Evolutionary conservation across 2,797 vertebrate genomes (phyloP), one percentile per base, ranked within the genome.

Genomic region (Sibirionetta formosa): DNA sequence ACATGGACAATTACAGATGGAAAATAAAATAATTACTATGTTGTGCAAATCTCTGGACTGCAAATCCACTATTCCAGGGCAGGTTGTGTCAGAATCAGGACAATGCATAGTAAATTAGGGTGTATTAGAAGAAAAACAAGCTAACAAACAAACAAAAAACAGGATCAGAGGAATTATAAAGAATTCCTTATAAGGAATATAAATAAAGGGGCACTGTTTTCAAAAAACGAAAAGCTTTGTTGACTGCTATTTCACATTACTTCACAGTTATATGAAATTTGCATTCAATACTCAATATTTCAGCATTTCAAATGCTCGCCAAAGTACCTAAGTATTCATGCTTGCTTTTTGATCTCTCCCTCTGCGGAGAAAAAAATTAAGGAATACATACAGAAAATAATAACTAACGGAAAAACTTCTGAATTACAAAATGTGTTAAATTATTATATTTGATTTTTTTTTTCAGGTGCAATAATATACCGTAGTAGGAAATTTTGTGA

Each of bases 151-250:
- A 82, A 48, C 11, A 70, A 35, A 61, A 48, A 63, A 48, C 16
- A 1, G 0, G 57, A 48, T 15, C 38, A 31, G 0, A 44, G 36
- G 2, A 51, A 48, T 27, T 76, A 33, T 17, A 73, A 61, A 17
- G 18, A 50, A 3, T 31, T 66, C 9, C 58, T 26, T 8, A 27
- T 51, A 51, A 26, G 50, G 50, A 51, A 51, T 51, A 27, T 51
- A 51, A 51, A 27, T 27, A 26, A 15, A 51, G 23, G 6, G 1
- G 1, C 51, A 19, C 40, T 16, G 16, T 63, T 44, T 44, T 15
- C 12, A 46, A 23, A 81, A 76, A 79, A 53, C 23, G 38, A 79
- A 87, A 76, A 44, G 1, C 1, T 58, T 26, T 66, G 5, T 73
- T 27, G 7, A 23, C 26, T 81, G 14, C 7, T 15, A 26, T 10